Evolutionary conservation across 1,140 invertebrate genomes (phyloP).

Genomic region (Eriosoma lanigerum): DNA sequence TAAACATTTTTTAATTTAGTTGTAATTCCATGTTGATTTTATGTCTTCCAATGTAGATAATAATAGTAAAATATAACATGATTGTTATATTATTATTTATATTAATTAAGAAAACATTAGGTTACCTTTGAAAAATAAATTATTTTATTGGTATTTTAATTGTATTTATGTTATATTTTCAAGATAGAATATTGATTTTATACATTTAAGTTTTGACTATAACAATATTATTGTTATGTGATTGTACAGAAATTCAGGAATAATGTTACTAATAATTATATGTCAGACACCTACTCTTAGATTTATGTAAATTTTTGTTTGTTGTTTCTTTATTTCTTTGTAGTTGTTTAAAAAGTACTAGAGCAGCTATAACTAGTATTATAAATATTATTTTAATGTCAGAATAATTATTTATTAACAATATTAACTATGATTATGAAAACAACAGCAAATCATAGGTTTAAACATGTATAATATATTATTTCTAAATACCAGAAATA

Average conservation of each 20-base stretch:
- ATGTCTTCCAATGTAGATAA: conserved; percentile 19
- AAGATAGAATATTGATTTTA: background rate
- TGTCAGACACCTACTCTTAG: conserved; percentile 25
- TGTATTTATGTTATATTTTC: background rate
- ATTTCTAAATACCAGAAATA: too few relatives aligned
- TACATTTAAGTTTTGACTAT: conserved; percentile 3
- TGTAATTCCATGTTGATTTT: conserved; percentile 6
- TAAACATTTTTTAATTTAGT: background rate
- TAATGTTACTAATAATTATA: conserved; percentile 15
- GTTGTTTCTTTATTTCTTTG: background rate
- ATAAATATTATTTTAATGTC: background rate
- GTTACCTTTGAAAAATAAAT: background rate
- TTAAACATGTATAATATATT: too few relatives aligned
- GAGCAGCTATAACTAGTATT: background rate
- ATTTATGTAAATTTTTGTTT: conserved; percentile 4
- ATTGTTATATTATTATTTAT: background rate
- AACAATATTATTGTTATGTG: conserved; percentile 3
- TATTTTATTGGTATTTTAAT: background rate
- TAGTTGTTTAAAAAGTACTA: background rate
- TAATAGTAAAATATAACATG: background rate
- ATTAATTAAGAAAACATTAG: background rate
- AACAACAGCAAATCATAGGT: too few relatives aligned
- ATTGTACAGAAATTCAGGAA: conserved; percentile 17
- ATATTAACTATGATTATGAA: too few relatives aligned
- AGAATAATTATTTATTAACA: background rate